Evolutionary conservation across 2,888 invertebrate species (phyloP).

Genomic region (Folsomia candida): DNA sequence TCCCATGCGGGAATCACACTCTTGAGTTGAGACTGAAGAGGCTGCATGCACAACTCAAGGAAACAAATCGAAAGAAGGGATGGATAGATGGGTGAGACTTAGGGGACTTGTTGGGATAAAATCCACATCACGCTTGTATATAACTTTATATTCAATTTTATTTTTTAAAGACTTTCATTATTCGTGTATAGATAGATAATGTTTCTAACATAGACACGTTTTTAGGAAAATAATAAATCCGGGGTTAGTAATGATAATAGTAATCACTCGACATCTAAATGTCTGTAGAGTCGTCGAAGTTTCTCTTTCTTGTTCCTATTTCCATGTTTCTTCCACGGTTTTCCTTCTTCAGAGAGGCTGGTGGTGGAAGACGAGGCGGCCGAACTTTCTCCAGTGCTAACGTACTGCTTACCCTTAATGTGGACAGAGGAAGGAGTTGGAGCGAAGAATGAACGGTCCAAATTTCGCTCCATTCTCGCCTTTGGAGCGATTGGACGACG

Average conservation of each 20-base stretch:
- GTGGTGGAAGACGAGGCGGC: background rate
- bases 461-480: slow-evolving; percentile 24
- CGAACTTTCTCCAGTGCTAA: slow-evolving; percentile 36
- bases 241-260: no score
- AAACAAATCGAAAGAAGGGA: no score
- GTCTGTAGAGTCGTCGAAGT: slow-evolving; percentile 75
- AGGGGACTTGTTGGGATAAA: no score
- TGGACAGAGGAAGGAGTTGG: slow-evolving; percentile 26
- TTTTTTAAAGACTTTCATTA: no score
- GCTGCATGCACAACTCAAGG: no score
- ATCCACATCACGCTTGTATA: no score
- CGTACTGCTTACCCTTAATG: slow-evolving; percentile 37
- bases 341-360: slow-evolving; percentile 59
- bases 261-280: slow-evolving; percentile 64
- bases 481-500: slow-evolving; percentile 5
- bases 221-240: background rate
- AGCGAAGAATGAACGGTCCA: slow-evolving; percentile 42
- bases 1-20: no score
- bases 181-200: no score
- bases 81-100: no score
- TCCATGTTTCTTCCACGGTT: slow-evolving; percentile 76
- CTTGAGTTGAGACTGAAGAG: no score
- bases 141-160: no score
- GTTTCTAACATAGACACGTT: no score
- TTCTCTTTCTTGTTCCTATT: slow-evolving; percentile 92